A percentile compares a stretch with the other conserved stretches of the same genome.
phyloP scores from a whole-genome alignment of 2,797 vertebrate species.

The Rhynchonycteris naso region DNA sequence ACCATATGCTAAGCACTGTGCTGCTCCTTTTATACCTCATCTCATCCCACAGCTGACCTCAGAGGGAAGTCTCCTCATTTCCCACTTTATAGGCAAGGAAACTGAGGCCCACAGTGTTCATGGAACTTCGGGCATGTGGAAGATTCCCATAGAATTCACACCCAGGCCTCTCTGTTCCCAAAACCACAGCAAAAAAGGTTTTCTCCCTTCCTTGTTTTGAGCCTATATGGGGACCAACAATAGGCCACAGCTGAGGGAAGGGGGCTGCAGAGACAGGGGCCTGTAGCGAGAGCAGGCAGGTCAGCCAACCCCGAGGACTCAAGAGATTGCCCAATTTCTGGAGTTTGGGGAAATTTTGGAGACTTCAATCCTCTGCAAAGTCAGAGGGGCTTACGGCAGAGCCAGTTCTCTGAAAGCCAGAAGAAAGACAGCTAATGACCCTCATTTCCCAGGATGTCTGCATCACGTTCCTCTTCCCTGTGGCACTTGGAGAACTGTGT shows the following conservation, averaged over 20 bases:
- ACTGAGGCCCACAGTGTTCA: neutral
- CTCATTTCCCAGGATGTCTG: neutral
- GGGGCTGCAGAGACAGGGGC: neutral
- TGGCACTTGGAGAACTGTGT: neutral
- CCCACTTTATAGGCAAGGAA: neutral
- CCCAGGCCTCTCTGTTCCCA: neutral
- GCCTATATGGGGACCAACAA: neutral
- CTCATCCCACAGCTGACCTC: neutral
- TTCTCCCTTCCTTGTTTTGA: neutral
- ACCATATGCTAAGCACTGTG: accelerated
- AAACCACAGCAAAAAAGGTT: neutral
- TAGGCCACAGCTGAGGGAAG: neutral
- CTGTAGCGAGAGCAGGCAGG: neutral
- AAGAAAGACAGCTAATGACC: neutral
- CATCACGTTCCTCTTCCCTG: neutral
- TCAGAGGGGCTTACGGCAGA: neutral
- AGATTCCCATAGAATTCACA: neutral
- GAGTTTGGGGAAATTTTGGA: neutral
- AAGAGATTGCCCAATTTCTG: neutral
- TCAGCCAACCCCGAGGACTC: neutral
- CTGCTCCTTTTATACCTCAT: neutral
- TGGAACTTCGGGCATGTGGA: neutral
- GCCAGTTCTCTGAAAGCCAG: neutral
- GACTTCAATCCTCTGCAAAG: neutral
- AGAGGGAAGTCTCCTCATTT: neutral